Base-by-base conservation (phyloP, 2,797 vertebrate genomes). In the Liasis olivaceus region DNA sequence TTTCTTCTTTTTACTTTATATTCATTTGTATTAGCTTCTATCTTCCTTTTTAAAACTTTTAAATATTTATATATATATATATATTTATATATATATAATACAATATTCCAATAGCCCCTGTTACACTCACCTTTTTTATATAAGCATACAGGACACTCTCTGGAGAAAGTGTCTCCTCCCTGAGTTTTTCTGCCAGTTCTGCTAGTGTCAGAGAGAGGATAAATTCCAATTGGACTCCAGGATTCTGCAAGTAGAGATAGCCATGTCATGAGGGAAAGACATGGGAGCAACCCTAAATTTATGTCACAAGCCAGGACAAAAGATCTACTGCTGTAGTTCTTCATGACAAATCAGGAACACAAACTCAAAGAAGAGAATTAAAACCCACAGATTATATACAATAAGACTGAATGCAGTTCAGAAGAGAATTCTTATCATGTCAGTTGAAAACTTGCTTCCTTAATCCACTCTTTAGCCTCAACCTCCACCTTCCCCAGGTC, bases 71-170 rank as follows among this genome's bases (percentile, higher is more conserved):
- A 36, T 36, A 36, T 36, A 36, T 36, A 36, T 36, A 36, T 36
- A 36, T 1, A 24, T 28, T 26, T 69, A 5, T 13, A 36, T 36
- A 36, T 36, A 36, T 36, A 36, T 36, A 36, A 36, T 36, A 36
- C 36, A 36, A 36, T 36, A 24, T 31, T 20, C 6, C 17, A n/a
- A 1, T n/a, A 47, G 6, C 24, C 28, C 22, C 42, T 47, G 1
- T 85, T 58, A 24, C n/a, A 86, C 28, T 77, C 36, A 98, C 98
- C 97, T 98, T 98, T 92, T 97, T 97, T 96, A 98, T 93, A 90
- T 98, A 98, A 20, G 97, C 72, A 92, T 98, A 97, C 54, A 99
- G 96, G 66, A 98, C 97, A 0, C 97, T 96, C 26, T 98, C 97
- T 0, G 98, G 97, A 90, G 77, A 97, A 94, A 98, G 94, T 0